Percentiles rank a stretch among this genome's conserved stretches.
phyloP scores from a whole-genome alignment of 2,888 invertebrate genomes.

The Loripinus fragilis region DNA sequence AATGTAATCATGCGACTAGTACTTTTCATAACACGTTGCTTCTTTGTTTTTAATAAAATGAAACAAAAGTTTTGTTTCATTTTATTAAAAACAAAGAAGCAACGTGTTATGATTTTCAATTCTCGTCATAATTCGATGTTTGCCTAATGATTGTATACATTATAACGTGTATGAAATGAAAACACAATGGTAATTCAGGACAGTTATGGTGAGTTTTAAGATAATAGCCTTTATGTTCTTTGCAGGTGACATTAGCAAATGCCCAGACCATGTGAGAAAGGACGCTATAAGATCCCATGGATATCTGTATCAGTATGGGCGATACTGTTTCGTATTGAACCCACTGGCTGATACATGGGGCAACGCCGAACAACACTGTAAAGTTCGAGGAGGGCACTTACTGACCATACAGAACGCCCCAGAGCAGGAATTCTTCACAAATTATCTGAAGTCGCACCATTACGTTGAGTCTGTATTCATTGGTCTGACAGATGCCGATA shows the following conservation, averaged over 20 bases:
- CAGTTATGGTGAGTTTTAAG: too few species aligned
- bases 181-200: too few species aligned
- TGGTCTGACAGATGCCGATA: constrained; percentile 40
- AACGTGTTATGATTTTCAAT: too few species aligned
- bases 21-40: too few species aligned
- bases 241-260: constrained; percentile 34
- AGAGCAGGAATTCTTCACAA: constrained; percentile 45
- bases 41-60: too few species aligned
- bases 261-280: constrained; percentile 39
- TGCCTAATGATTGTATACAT: too few species aligned
- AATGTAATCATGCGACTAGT: too few species aligned
- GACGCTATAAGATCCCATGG: constrained; percentile 35
- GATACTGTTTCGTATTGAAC: constrained; percentile 50
- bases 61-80: too few species aligned
- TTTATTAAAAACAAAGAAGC: too few species aligned
- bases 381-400: constrained; percentile 28
- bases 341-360: constrained; percentile 39
- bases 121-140: too few species aligned
- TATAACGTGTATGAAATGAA: too few species aligned
- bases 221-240: neutral
- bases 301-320: constrained; percentile 48
- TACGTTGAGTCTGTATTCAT: constrained; percentile 40
- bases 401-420: constrained; percentile 34
- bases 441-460: constrained; percentile 29
- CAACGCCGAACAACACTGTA: constrained; percentile 49